Conservation (phyloP, 2,888 invertebrate genomes). For the Drosophila cyrtoloma region DNA sequence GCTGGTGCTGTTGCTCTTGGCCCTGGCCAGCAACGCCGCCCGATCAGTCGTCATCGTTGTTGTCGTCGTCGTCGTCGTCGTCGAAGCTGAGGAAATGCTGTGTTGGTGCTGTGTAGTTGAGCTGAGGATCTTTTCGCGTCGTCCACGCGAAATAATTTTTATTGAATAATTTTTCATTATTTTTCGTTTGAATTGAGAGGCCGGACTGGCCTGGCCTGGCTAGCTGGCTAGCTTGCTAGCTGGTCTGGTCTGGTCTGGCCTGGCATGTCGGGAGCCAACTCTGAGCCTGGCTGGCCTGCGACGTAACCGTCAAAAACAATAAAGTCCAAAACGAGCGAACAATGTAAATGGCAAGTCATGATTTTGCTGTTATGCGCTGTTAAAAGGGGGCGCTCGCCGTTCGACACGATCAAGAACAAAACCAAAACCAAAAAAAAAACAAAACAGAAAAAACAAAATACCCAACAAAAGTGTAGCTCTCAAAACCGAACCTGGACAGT, state of each 20-base stretch:
- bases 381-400: constrained; percentile 84
- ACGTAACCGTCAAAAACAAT: constrained; percentile 83
- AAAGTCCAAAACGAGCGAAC: constrained; percentile 84
- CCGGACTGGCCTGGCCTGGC: constrained; percentile 32
- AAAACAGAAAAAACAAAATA: constrained; percentile 6
- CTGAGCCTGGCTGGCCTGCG: constrained; percentile 42
- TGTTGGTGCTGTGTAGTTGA: constrained; percentile 1
- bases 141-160: constrained; percentile 82
- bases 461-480: constrained; percentile 48
- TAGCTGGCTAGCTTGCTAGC: constrained; percentile 28
- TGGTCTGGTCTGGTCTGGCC: constrained; percentile 12
- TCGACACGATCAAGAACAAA: constrained; percentile 84
- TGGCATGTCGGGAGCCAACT: constrained; percentile 42
- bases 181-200: constrained; percentile 80
- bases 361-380: constrained; percentile 84
- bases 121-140: constrained; percentile 51
- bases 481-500: constrained; percentile 39
- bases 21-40: constrained; percentile 48
- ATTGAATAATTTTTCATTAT: constrained; percentile 85
- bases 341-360: constrained; percentile 85
- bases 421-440: constrained; percentile 45
- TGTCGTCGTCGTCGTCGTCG: constrained; percentile 12
- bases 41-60: constrained; percentile 46
- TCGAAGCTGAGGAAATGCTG: constrained; percentile 21
- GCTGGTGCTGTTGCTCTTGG: constrained; percentile 21